Percentiles rank a stretch among this genome's conserved stretches.
These are phyloP conservation scores for Ammospiza caudacuta DNA, from an alignment of 2,113 vertebrate species.

Conservation along the genomic window DNA sequence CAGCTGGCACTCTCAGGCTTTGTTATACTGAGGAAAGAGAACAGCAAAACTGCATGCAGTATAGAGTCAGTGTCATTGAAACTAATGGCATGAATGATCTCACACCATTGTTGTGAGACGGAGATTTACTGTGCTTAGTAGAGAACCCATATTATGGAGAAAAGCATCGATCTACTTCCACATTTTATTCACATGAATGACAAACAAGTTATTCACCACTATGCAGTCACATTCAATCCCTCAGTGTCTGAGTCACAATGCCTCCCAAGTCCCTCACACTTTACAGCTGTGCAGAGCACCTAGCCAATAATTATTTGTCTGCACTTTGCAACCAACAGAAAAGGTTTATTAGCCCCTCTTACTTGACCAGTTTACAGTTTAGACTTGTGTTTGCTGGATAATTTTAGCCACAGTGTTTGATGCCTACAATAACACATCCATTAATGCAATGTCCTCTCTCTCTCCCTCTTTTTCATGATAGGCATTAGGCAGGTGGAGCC, in stretches of 20 bases:
- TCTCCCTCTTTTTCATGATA: background rate
- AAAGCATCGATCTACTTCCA: constrained; percentile 74
- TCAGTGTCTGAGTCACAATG: constrained; percentile 62
- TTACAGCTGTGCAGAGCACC: constrained; percentile 70
- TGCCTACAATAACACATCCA: background rate
- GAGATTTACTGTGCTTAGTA: constrained; percentile 71
- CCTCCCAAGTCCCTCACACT: constrained; percentile 50
- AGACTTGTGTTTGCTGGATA: background rate
- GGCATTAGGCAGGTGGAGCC: background rate
- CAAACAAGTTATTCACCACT: constrained; percentile 69
- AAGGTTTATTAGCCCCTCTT: constrained; percentile 48
- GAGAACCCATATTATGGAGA: constrained; percentile 72
- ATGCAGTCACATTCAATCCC: constrained; percentile 52
- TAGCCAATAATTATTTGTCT: constrained; percentile 60
- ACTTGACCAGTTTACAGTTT: constrained; percentile 47
- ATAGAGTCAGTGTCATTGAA: constrained; percentile 72
- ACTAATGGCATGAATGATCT: constrained; percentile 74
- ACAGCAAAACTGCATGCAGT: constrained; percentile 71
- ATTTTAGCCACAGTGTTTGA: background rate
- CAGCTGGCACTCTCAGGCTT: constrained; percentile 71
- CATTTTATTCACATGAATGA: constrained; percentile 70
- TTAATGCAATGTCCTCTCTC: background rate
- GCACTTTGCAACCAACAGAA: constrained; percentile 34
- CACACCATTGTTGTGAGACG: constrained; percentile 63
- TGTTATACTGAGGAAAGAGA: constrained; percentile 67